Base-by-base conservation (phyloP, 2,888 invertebrate genomes). In the Dicranocentrus wangi region DNA sequence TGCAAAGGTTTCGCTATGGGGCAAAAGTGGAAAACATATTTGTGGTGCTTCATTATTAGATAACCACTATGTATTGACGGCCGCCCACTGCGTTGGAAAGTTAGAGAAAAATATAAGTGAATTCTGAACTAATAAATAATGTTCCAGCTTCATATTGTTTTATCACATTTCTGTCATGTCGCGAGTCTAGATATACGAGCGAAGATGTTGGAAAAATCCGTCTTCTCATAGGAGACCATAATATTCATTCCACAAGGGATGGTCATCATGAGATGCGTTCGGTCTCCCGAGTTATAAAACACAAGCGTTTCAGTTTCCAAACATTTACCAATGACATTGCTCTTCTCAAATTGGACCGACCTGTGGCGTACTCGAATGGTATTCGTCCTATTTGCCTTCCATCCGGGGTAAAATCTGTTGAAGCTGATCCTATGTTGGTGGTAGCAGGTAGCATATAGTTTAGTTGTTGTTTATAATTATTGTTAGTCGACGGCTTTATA, bases 21-120 rank as follows among this genome's bases (percentile, higher is more conserved):
- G 82, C 2, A 78, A 82, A 42, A 65, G 61, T 19, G 77, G 80
- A 8, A 82, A 81, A 25, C 81, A 75, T 15, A 84, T 81, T 60
- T 85, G 85, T 43, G 85, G 85, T 2, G 84, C 70, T 1, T 68
- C 79, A 5, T 23, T 85, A 3, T 47, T 85, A 42, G 55, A 77
- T 19, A 92, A 92, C 83, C 89, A 88, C 65, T 95, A 95, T 87
- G 92, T 96, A 68, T 89, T 96, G 10, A 93, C 95, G 1, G 96
- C 96, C 1, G 95, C 96, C 1, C 96, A 96, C 89, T 96, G 96
- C 88, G 94, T 96, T 27, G 94, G 95, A 28, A 94, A 94, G 95
- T 95, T 90, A 32, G 3, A 32, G 32, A 32, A 32, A 32, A 32
- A 32, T 32, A 32, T 32, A 32, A 32, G 32, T 32, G 10, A 32